These are phyloP conservation scores for Drosophila ohnishii DNA, from an alignment of 1,140 invertebrate species.

Conservation along the genomic window DNA sequence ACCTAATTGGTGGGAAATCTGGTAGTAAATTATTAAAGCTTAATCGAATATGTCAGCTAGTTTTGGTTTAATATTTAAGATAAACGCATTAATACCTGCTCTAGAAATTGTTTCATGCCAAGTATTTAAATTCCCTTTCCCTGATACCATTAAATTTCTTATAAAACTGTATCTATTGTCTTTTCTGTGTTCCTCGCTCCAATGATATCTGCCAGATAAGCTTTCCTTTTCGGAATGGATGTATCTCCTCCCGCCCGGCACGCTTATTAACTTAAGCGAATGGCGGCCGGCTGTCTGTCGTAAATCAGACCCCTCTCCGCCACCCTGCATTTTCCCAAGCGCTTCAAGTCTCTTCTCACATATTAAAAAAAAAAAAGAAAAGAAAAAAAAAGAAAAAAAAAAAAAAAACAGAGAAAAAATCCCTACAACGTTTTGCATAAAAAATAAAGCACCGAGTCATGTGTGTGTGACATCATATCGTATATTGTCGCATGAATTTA, in stretches of 20 bases:
- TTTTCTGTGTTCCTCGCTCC: background rate
- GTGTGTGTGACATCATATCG: conserved; percentile 79
- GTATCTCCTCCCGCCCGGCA: conserved; percentile 35
- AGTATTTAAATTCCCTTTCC: too few relatives aligned
- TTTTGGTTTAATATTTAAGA: too few relatives aligned
- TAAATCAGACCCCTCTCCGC: conserved; percentile 55
- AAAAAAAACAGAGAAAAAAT: conserved; percentile 53
- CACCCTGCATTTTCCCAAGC: conserved; percentile 29
- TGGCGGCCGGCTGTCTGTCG: conserved; percentile 62
- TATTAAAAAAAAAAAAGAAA: conserved; percentile 56
- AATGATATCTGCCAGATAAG: conserved; percentile 26
- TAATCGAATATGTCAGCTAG: too few relatives aligned
- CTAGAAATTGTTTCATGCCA: too few relatives aligned
- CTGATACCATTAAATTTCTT: too few relatives aligned
- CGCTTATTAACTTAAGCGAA: conserved; percentile 70
- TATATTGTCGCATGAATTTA: conserved; percentile 82
- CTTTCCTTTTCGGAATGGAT: conserved; percentile 22
- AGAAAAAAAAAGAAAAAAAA: conserved; percentile 31
- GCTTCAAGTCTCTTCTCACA: conserved; percentile 73
- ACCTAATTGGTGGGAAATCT: too few relatives aligned
- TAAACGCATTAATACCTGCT: too few relatives aligned
- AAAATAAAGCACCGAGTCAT: conserved; percentile 72
- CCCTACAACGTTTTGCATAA: conserved; percentile 78
- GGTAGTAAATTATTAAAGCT: too few relatives aligned
- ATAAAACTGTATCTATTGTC: background rate